Evolutionary conservation across 2,888 invertebrate genomes (phyloP), one percentile per base, ranked within the genome.

Genomic region (Polydrusus pterygomalis): DNA sequence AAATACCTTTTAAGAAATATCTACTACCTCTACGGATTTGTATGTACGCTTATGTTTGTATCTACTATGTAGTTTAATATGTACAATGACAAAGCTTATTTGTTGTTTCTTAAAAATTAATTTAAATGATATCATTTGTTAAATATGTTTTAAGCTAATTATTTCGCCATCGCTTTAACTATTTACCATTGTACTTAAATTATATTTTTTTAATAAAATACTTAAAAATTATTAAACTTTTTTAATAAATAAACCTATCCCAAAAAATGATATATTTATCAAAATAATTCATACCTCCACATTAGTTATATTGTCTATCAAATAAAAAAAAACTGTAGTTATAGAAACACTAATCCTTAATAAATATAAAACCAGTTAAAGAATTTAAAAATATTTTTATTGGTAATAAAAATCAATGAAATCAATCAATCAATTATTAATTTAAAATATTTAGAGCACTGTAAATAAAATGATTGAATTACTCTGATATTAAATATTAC

Each of bases 181-280:
- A n/a, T n/a, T n/a, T n/a, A 17, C n/a, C 3, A 47, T 47, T 47
- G 17, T 47, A 47, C 17, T 15, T 47, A 3, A 47, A 47, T 15
- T 15, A 47, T 47, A 17, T 17, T 10, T 49, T n/a, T 18, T 10
- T 20, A 51, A 51, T 51, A 51, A 51, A 51, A 9, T 10, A 51
- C 11, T 20, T 20, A 15, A 18, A 51, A 8, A 20, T 51, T 20
- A 51, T 20, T 51, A 18, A 20, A 18, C 1, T 51, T 51, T 51
- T 51, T 51, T 51, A 8, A 8, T 20, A 51, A 51, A 11, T 18
- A 51, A 51, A 51, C 51, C 51, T 51, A n/a, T 20, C 51, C 51
- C 51, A 18, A 20, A 51, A 9, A 34, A 34, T n/a, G n/a, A n/a
- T n/a, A n/a, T 34, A 10, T 34, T 7, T 34, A 10, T 34, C 10